These are phyloP conservation scores for Alcedo quadribrachys DNA, from an alignment of 2,797 vertebrate species.

Conservation along the genomic window DNA sequence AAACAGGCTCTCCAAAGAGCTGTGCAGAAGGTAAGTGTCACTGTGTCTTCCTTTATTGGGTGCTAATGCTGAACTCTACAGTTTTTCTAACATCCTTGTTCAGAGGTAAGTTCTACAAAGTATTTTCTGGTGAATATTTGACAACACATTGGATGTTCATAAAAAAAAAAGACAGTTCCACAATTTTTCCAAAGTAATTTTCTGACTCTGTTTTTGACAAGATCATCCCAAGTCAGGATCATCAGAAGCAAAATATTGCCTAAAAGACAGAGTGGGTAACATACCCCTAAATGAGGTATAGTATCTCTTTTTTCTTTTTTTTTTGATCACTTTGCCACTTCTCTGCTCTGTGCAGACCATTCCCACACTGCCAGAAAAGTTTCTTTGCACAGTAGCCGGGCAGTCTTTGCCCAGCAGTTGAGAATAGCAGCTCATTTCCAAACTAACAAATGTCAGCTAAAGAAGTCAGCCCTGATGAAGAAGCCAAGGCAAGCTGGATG, in stretches of 20 bases:
- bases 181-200: neutral
- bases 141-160: neutral
- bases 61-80: neutral
- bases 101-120: neutral
- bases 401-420: neutral
- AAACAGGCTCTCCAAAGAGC: conserved; percentile 78
- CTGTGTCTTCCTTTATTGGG: neutral
- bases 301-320: neutral
- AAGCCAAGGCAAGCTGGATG: neutral
- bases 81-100: neutral
- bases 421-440: neutral
- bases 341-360: neutral
- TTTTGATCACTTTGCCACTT: neutral
- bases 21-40: conserved; percentile 76
- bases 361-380: neutral
- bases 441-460: neutral
- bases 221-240: neutral
- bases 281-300: neutral
- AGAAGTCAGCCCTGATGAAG: neutral
- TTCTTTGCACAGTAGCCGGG: neutral
- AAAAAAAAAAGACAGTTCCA: neutral
- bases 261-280: neutral
- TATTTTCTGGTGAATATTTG: neutral
- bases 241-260: neutral
- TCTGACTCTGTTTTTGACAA: neutral